phyloP scores from a whole-genome alignment of 2,797 vertebrate species.

The Hipposideros larvatus region DNA sequence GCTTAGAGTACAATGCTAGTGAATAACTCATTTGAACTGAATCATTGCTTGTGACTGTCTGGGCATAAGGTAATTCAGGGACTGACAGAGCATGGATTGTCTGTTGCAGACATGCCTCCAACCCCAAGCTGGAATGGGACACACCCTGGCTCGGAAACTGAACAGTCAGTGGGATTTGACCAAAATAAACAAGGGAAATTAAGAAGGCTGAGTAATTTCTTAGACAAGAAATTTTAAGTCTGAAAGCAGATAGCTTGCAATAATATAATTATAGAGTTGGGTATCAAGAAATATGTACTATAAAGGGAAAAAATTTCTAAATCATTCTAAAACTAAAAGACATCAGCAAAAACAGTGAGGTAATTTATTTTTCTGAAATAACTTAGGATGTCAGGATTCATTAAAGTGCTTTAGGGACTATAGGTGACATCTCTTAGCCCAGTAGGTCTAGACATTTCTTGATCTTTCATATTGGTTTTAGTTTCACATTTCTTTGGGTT shows the following conservation, averaged over 20 bases:
- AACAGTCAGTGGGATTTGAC: conserved; percentile 52
- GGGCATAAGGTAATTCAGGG: conserved; percentile 54
- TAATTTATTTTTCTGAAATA: conserved; percentile 54
- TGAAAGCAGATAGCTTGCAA: conserved; percentile 59
- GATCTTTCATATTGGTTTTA: neutral
- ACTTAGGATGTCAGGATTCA: neutral
- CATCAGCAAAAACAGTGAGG: conserved; percentile 58
- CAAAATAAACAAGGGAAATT: conserved; percentile 57
- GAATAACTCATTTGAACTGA: conserved; percentile 2
- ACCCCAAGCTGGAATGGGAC: neutral
- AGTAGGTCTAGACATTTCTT: neutral
- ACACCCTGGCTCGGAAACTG: neutral
- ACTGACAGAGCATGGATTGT: neutral
- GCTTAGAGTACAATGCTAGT: neutral
- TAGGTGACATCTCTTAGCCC: neutral
- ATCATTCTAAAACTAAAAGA: conserved; percentile 22
- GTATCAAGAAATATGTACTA: conserved; percentile 38
- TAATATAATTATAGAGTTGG: conserved; percentile 72
- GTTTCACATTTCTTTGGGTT: conserved; percentile 27
- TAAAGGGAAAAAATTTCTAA: neutral
- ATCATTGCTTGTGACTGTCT: conserved; percentile 50
- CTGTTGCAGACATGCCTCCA: conserved; percentile 23
- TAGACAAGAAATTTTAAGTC: conserved; percentile 67
- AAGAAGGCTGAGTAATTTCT: conserved; percentile 73
- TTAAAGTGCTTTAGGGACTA: conserved; percentile 32